Percentiles rank a stretch among this genome's conserved stretches.
phyloP scores from a whole-genome alignment of 2,888 invertebrate genomes.

The Synanthedon vespiformis region DNA sequence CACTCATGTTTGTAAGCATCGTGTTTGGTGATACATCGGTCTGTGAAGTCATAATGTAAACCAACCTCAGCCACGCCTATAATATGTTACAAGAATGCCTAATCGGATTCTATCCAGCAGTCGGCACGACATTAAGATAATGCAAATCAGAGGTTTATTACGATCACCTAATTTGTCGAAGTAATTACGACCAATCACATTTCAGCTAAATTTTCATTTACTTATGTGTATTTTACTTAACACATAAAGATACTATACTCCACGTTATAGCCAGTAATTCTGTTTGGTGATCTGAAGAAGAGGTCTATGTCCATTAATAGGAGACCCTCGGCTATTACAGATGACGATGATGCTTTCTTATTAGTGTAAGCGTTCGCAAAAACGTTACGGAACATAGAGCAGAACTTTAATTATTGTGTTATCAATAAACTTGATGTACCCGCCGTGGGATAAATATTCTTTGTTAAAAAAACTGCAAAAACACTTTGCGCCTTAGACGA shows the following conservation, averaged over 20 bases:
- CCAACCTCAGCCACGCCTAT: slow-evolving; percentile 22
- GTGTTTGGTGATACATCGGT: slow-evolving; percentile 17
- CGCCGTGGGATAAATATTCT: background rate
- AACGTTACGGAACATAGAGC: background rate
- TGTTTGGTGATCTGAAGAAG: too few relatives aligned
- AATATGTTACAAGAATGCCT: slow-evolving; percentile 26
- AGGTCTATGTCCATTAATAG: too few relatives aligned
- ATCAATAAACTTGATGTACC: background rate
- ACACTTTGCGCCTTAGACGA: background rate
- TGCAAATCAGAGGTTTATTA: background rate
- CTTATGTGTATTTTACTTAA: too few relatives aligned
- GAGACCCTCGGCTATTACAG: too few relatives aligned
- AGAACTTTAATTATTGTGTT: background rate
- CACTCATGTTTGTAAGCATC: slow-evolving; percentile 19
- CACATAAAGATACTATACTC: too few relatives aligned
- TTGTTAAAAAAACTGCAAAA: background rate
- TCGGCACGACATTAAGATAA: slow-evolving; percentile 11
- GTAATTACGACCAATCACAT: too few relatives aligned
- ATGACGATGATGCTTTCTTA: background rate
- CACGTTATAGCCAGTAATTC: too few relatives aligned
- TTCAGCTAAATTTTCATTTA: too few relatives aligned
- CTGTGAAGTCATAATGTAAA: slow-evolving; percentile 18
- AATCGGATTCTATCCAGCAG: slow-evolving; percentile 18
- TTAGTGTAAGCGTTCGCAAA: background rate
- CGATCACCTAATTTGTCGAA: background rate